Evolutionary conservation across 2,797 vertebrate genomes (phyloP).

Genomic region (Sebastes hopkinsi): DNA sequence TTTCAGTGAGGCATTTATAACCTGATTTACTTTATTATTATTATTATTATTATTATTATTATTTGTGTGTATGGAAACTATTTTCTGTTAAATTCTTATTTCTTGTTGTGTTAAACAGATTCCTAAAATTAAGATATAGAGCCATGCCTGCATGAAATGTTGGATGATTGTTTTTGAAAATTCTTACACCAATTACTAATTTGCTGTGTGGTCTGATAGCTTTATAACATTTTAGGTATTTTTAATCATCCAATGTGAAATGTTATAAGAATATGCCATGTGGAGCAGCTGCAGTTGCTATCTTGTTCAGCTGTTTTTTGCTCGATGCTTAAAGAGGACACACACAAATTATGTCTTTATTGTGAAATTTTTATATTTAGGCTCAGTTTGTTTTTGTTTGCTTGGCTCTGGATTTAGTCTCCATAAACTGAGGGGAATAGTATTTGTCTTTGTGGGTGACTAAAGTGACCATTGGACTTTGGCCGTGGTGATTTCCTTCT

Average conservation of each 20-base stretch:
- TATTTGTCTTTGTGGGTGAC: slow-evolving; percentile 18
- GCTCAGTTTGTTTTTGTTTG: not conserved
- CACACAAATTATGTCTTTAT: not conserved
- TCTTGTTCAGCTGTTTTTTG: not conserved
- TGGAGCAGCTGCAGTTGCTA: not conserved
- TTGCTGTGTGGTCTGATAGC: not conserved
- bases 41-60: no score
- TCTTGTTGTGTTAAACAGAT: not conserved
- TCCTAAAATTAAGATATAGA: not conserved
- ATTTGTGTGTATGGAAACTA: not conserved
- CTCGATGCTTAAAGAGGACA: not conserved
- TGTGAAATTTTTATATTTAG: not conserved
- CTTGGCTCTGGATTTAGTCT: not conserved
- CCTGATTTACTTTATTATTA: not conserved
- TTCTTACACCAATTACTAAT: not conserved
- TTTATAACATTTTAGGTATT: not conserved
- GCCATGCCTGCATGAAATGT: not conserved
- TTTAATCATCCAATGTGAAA: not conserved
- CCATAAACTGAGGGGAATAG: not conserved
- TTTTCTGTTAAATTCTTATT: not conserved
- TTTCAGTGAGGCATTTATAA: not conserved
- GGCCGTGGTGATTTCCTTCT: slow-evolving; percentile 41
- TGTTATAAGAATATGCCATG: not conserved
- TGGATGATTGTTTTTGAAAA: not conserved
- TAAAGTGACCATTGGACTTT: slow-evolving; percentile 53